Percentiles rank a stretch among this genome's conserved stretches.
These are phyloP conservation scores for Drosophila ambigua DNA, from an alignment of 1,140 invertebrate species.

Conservation along the genomic window DNA sequence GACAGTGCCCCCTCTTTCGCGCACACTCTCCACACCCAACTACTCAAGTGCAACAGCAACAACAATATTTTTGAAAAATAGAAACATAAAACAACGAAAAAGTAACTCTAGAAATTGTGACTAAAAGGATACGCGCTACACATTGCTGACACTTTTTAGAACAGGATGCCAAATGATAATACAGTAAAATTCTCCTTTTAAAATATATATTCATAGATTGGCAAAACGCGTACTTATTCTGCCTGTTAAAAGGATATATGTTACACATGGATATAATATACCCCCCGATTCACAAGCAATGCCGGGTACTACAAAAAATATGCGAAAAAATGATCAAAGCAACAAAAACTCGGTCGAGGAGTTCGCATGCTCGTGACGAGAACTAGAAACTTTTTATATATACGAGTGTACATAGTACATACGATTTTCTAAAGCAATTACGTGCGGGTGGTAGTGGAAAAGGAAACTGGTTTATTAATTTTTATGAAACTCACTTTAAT, in stretches of 20 bases:
- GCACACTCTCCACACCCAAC: conserved; percentile 2
- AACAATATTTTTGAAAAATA: conserved; percentile 14
- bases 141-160: too few species aligned
- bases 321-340: conserved; percentile 38
- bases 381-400: conserved; percentile 31
- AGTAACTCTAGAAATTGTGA: too few species aligned
- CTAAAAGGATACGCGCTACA: too few species aligned
- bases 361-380: background rate
- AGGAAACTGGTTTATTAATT: conserved; percentile 75
- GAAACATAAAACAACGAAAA: background rate
- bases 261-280: too few species aligned
- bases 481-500: conserved; percentile 42
- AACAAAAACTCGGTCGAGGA: conserved; percentile 70
- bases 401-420: too few species aligned
- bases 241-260: too few species aligned
- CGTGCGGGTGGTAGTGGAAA: conserved; percentile 14
- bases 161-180: too few species aligned
- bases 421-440: conserved; percentile 4
- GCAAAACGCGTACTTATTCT: too few species aligned
- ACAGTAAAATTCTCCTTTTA: too few species aligned
- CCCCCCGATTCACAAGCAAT: background rate
- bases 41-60: conserved; percentile 21
- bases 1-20: background rate
- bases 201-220: too few species aligned
- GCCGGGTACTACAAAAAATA: conserved; percentile 35